These are phyloP conservation scores for Diplolepis rosae DNA, from an alignment of 2,888 invertebrate species.

Conservation along the genomic window DNA sequence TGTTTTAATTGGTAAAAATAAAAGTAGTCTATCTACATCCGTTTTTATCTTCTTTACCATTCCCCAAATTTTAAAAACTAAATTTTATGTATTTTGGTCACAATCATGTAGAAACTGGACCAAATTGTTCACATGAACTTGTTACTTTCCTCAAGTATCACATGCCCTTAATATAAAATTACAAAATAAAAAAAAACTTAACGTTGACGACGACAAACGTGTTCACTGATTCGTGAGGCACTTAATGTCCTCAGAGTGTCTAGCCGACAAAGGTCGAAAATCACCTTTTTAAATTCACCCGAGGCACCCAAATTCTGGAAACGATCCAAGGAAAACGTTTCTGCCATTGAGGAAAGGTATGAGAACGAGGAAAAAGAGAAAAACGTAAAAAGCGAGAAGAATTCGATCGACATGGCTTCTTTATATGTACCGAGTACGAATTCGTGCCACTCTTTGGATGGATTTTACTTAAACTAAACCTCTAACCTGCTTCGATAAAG, in stretches of 20 bases:
- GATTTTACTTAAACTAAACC: no score
- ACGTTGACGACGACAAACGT: slow-evolving; percentile 33
- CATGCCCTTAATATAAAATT: background rate
- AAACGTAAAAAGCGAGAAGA: slow-evolving; percentile 34
- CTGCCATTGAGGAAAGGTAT: slow-evolving; percentile 38
- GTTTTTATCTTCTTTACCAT: no score
- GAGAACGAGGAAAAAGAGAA: background rate
- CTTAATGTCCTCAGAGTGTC: slow-evolving; percentile 41
- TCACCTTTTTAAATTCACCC: slow-evolving; percentile 45
- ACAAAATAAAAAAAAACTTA: slow-evolving; percentile 36
- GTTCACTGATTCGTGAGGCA: slow-evolving; percentile 45
- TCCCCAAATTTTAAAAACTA: no score
- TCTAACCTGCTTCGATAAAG: no score
- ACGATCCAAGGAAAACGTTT: slow-evolving; percentile 45
- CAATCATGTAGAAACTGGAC: no score
- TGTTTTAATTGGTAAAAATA: background rate
- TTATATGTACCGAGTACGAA: slow-evolving; percentile 34
- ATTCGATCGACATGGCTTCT: slow-evolving; percentile 40
- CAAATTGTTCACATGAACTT: no score
- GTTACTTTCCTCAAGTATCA: no score
- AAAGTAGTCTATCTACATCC: no score
- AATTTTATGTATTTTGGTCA: no score
- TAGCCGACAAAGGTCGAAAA: slow-evolving; percentile 27
- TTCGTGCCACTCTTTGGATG: slow-evolving; percentile 41
- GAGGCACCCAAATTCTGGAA: slow-evolving; percentile 44